A percentile compares a stretch with the other conserved stretches of the same genome.
phyloP scores from a whole-genome alignment of 2,113 vertebrate species.

The Cyanoramphus novaezelandiae region DNA sequence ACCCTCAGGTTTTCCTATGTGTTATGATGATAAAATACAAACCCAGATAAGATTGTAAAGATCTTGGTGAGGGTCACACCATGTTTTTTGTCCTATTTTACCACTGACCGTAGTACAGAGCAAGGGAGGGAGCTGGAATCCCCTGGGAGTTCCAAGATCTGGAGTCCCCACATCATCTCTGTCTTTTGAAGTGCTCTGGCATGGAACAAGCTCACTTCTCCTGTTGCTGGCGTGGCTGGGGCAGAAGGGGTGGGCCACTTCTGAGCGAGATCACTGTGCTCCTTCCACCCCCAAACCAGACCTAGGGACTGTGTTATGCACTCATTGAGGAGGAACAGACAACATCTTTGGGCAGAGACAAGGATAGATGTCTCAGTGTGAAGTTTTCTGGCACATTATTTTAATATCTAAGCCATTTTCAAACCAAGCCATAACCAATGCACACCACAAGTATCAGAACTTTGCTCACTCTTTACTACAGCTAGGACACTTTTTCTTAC shows the following conservation, averaged over 20 bases:
- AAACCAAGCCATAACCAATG: neutral
- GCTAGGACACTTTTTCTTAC: neutral
- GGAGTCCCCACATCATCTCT: neutral
- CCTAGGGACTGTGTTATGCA: neutral
- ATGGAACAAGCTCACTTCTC: neutral
- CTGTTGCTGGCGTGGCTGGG: neutral
- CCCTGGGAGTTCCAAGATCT: neutral
- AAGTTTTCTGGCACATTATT: neutral
- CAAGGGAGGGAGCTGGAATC: neutral
- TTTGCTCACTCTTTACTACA: neutral
- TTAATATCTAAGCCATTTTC: neutral
- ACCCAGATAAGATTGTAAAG: accelerated
- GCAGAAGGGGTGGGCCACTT: neutral
- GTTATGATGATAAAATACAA: neutral
- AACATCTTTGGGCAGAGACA: neutral
- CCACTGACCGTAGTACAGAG: neutral
- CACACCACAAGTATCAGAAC: neutral
- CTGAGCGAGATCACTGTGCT: neutral
- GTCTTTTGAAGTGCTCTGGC: neutral
- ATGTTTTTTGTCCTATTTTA: neutral
- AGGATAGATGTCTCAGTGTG: accelerated
- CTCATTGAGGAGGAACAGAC: neutral
- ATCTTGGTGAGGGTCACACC: neutral
- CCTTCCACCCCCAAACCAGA: neutral
- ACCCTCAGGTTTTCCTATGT: accelerated